Conservation (phyloP, 2,888 invertebrate genomes). For the Galeopsomyia nigrocyanea region DNA sequence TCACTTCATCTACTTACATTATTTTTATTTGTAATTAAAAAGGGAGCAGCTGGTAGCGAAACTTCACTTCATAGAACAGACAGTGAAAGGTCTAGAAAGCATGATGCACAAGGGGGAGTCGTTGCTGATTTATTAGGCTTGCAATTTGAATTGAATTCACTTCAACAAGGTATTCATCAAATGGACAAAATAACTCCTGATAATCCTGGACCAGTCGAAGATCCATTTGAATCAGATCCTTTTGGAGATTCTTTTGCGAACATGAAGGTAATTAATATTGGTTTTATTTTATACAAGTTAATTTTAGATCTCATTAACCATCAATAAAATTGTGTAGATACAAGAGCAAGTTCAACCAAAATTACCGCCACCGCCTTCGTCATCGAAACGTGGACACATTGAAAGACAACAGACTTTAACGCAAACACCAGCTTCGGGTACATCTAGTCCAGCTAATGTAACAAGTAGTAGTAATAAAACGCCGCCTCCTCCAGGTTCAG, state of each 20-base stretch:
- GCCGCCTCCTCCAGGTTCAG: conserved; percentile 61
- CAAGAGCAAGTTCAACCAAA: conserved; percentile 64
- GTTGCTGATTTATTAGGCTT: conserved; percentile 90
- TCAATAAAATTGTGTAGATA: conserved; percentile 51
- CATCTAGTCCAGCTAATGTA: conserved; percentile 62
- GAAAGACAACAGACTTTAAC: conserved; percentile 64
- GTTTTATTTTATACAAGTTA: not conserved
- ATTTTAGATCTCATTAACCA: not conserved
- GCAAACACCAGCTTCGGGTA: conserved; percentile 57
- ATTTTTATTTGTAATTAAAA: conserved; percentile 12
- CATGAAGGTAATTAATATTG: conserved; percentile 58
- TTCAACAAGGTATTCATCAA: conserved; percentile 89
- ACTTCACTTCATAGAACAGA: conserved; percentile 62
- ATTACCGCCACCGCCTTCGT: conserved; percentile 65
- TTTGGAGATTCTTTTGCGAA: conserved; percentile 83
- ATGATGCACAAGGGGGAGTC: conserved; percentile 69
- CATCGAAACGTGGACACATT: conserved; percentile 62
- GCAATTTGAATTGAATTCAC: conserved; percentile 87
- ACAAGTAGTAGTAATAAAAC: conserved; percentile 60
- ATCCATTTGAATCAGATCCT: conserved; percentile 74
- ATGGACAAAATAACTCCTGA: conserved; percentile 88
- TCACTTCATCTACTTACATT: not conserved
- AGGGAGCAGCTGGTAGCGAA: conserved; percentile 66
- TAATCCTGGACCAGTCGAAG: conserved; percentile 74
- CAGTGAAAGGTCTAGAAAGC: conserved; percentile 61